Percentiles rank a stretch among this genome's conserved stretches.
phyloP scores from a whole-genome alignment of 1,140 invertebrate genomes.

The Sitophilus oryzae region DNA sequence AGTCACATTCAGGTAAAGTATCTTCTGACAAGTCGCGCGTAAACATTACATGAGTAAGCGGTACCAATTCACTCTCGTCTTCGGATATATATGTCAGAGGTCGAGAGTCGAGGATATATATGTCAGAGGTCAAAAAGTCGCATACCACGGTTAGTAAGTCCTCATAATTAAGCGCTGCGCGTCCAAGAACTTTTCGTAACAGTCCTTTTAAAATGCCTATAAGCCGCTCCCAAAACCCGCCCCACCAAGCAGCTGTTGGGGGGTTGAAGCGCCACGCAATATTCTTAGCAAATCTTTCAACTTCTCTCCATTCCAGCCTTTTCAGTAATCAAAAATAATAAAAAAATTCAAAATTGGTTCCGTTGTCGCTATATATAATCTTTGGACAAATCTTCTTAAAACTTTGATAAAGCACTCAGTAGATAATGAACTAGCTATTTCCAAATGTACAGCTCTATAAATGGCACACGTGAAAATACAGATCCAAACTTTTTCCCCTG shows the following conservation, averaged over 20 bases:
- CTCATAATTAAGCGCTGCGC: conserved; percentile 32
- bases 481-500: too few species aligned
- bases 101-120: conserved; percentile 36
- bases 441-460: conserved; percentile 41
- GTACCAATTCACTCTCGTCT: neutral
- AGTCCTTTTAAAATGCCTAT: conserved; percentile 31
- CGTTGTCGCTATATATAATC: conserved; percentile 17
- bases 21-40: conserved; percentile 12
- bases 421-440: conserved; percentile 34
- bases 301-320: conserved; percentile 27
- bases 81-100: conserved; percentile 34
- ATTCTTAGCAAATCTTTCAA: conserved; percentile 20
- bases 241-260: conserved; percentile 42
- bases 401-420: conserved; percentile 37
- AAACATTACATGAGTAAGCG: too few species aligned
- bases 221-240: conserved; percentile 43
- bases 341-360: conserved; percentile 16
- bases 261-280: too few species aligned
- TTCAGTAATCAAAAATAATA: conserved; percentile 6
- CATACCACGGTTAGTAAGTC: conserved; percentile 37
- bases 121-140: too few species aligned
- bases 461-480: conserved; percentile 41
- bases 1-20: conserved; percentile 21
- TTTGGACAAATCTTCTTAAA: conserved; percentile 16
- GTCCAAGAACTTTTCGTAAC: too few species aligned